Base-by-base conservation (phyloP, 1,140 invertebrate species). In the Teleopsis dalmanni region DNA sequence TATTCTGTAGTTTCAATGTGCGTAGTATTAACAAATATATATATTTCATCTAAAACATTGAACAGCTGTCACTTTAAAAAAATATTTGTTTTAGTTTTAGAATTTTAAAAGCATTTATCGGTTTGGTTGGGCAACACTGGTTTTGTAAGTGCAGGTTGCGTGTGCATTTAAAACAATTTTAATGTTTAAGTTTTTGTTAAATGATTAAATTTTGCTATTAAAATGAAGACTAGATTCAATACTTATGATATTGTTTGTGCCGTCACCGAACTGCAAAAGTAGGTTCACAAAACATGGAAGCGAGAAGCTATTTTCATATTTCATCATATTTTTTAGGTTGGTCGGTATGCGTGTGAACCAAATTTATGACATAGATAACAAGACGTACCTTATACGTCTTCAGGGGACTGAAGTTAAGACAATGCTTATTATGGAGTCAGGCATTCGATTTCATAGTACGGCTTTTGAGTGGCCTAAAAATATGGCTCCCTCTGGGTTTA, bases 381-480 rank as follows among this genome's bases (percentile, higher is more conserved):
- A 93, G 72, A 96, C 93, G 1, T 99, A 98, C 75, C 78, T 99
- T 8, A 88, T 99, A 52, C 83, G 89, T 56, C 76, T 99, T 18
- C 85, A 89, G 67, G 75, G 81, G 51, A 81, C 77, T 9, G 86
- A 87, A 61, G 80, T 91, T 59, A 98, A 99, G 75, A 77, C 76
- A 51, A 78, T 96, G 8, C 72, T 99, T 38, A 69, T 99, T 4
- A 70, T 99, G 4, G 97, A 99, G 78, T 98, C 95, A 7, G 96
- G 94, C 1, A 87, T 83, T 49, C 75, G 95, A 44, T 85, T 99
- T 54, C 96, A 99, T 70, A 85, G 83, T 42, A 99, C 97, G 14
- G 84, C 79, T 19, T 98, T 92, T 77, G 94, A 98, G 69, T 99
- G 96, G 96, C 94, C 95, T 1, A 99, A 99, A 77, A 95, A 95